A percentile compares a stretch with the other conserved stretches of the same genome.
Evolutionary conservation across 2,113 vertebrate species (phyloP).

Genomic region (Albula goreensis): DNA sequence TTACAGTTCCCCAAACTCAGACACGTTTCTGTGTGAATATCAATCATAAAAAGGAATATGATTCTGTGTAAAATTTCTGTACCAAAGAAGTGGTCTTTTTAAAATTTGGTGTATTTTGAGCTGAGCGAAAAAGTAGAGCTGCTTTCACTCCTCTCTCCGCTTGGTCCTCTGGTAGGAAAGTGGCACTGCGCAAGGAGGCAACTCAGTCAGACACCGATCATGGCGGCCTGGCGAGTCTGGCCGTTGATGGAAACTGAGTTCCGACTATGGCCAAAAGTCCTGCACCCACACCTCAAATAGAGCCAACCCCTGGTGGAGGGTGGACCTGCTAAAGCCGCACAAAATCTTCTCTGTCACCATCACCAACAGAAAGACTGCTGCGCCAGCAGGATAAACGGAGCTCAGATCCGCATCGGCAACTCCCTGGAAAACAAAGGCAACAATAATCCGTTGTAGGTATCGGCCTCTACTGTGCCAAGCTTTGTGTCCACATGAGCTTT

Average conservation of each 20-base stretch:
- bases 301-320: constrained; percentile 34
- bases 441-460: background rate
- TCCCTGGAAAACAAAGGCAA: background rate
- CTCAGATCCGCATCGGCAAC: constrained; percentile 35
- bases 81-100: too few species aligned
- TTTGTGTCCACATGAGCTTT: too few species aligned
- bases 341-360: constrained; percentile 20
- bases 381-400: constrained; percentile 10
- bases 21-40: too few species aligned
- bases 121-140: too few species aligned
- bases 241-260: constrained; percentile 25
- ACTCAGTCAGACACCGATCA: too few species aligned
- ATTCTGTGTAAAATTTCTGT: too few species aligned
- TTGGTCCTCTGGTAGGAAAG: too few species aligned
- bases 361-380: background rate
- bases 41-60: too few species aligned
- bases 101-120: too few species aligned
- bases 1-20: too few species aligned
- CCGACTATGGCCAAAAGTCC: constrained; percentile 1
- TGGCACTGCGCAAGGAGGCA: too few species aligned
- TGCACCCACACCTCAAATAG: constrained; percentile 1
- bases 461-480: background rate
- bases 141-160: too few species aligned
- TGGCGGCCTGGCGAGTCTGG: background rate
- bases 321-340: constrained; percentile 28